Percentiles rank a stretch among this genome's conserved stretches.
Evolutionary conservation across 2,888 invertebrate genomes (phyloP).

Genomic region (Marasmarcha lunaedactyla): DNA sequence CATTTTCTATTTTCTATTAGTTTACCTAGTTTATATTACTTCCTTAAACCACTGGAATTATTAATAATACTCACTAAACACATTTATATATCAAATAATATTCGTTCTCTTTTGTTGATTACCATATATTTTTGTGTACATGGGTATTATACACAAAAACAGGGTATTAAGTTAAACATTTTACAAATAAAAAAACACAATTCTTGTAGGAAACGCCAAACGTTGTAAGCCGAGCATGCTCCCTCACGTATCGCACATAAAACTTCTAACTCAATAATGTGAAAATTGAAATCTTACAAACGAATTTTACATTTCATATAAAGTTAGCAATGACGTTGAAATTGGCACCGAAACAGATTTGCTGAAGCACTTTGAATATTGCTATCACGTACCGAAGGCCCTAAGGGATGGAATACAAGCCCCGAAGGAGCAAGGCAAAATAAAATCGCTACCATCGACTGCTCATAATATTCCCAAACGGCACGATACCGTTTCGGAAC

Average conservation of each 20-base stretch:
- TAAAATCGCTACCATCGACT: constrained; percentile 50
- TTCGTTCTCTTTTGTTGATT: too few relatives aligned
- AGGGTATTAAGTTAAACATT: too few relatives aligned
- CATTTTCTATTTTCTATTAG: too few relatives aligned
- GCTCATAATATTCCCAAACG: constrained; percentile 46
- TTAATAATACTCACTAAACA: too few relatives aligned
- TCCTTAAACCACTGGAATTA: too few relatives aligned
- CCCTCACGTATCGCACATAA: constrained; percentile 2
- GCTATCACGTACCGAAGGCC: constrained; percentile 53
- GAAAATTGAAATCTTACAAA: constrained; percentile 40
- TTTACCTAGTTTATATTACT: too few relatives aligned
- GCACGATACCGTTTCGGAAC: constrained; percentile 24
- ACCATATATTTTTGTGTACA: too few relatives aligned
- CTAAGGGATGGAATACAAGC: constrained; percentile 49
- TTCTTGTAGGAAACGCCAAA: background rate
- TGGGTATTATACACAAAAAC: too few relatives aligned
- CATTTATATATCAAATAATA: too few relatives aligned
- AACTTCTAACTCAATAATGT: constrained; percentile 18
- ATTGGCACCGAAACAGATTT: constrained; percentile 53
- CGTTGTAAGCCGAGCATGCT: background rate
- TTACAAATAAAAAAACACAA: too few relatives aligned
- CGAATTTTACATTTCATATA: constrained; percentile 40
- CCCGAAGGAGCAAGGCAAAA: constrained; percentile 35
- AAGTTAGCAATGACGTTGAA: constrained; percentile 38
- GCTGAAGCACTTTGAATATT: constrained; percentile 51